A percentile compares a stretch with the other conserved stretches of the same genome.
These are phyloP conservation scores for Crematogaster levior DNA, from an alignment of 2,888 invertebrate species.

Conservation along the genomic window DNA sequence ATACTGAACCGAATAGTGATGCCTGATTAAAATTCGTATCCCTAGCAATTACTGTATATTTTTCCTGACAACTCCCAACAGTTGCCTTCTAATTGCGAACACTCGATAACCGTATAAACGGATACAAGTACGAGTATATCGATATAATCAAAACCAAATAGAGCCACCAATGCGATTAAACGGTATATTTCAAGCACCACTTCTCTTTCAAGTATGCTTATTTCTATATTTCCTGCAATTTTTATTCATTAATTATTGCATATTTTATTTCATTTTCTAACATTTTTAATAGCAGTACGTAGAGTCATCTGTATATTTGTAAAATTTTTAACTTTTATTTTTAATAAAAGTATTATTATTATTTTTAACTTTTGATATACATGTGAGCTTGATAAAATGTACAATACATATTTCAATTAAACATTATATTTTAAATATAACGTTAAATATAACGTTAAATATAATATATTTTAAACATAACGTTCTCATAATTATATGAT, in stretches of 20 bases:
- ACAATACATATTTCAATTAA: background rate
- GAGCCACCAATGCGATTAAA: background rate
- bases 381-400: background rate
- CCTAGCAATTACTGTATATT: constrained; percentile 41
- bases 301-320: background rate
- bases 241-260: background rate
- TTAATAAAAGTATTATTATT: no score
- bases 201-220: background rate
- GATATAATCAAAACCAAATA: background rate
- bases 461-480: background rate
- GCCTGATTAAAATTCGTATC: constrained; percentile 47
- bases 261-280: background rate
- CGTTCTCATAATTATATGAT: constrained; percentile 4
- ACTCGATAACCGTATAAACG: background rate
- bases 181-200: background rate
- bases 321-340: no score
- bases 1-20: constrained; percentile 33
- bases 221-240: background rate
- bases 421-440: no score
- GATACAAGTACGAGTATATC: background rate
- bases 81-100: constrained; percentile 25
- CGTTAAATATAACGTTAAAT: no score
- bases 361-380: background rate
- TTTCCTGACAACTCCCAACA: constrained; percentile 29
- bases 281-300: background rate